These are phyloP conservation scores for Erebia ligea DNA, from an alignment of 2,888 invertebrate species.

Conservation along the genomic window DNA sequence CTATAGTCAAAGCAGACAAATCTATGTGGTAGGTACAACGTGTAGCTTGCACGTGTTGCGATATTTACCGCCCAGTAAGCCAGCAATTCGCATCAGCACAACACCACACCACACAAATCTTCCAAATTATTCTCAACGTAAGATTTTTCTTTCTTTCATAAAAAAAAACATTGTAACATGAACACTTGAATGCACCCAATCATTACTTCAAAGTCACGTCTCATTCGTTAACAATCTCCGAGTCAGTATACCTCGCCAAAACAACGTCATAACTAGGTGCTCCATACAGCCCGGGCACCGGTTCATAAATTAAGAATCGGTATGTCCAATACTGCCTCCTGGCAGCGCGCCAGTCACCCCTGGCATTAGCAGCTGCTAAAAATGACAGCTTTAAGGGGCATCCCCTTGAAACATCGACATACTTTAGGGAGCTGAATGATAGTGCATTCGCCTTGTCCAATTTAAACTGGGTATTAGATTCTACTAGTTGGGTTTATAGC, in stretches of 20 bases:
- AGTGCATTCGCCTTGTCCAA: constrained; percentile 14
- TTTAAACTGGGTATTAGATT: constrained; percentile 17
- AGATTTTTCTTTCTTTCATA: too few species aligned
- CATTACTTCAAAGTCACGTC: constrained; percentile 17
- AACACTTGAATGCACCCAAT: neutral
- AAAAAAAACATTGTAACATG: too few species aligned
- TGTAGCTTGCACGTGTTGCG: too few species aligned
- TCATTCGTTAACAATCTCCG: constrained; percentile 34
- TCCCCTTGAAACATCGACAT: constrained; percentile 39
- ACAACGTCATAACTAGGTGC: constrained; percentile 26
- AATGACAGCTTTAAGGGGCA: constrained; percentile 52
- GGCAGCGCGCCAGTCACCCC: constrained; percentile 57
- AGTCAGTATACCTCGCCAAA: constrained; percentile 31
- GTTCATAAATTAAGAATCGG: constrained; percentile 45
- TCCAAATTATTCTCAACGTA: too few species aligned
- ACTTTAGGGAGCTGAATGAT: constrained; percentile 30
- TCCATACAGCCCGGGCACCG: constrained; percentile 12
- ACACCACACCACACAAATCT: too few species aligned
- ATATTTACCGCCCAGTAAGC: too few species aligned
- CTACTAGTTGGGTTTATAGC: neutral
- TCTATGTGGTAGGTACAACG: too few species aligned
- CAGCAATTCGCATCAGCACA: too few species aligned
- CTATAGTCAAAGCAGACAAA: too few species aligned
- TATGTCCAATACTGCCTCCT: constrained; percentile 42
- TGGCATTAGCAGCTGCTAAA: constrained; percentile 51